Evolutionary conservation across 2,113 vertebrate genomes (phyloP).

Genomic region (Otis tarda): DNA sequence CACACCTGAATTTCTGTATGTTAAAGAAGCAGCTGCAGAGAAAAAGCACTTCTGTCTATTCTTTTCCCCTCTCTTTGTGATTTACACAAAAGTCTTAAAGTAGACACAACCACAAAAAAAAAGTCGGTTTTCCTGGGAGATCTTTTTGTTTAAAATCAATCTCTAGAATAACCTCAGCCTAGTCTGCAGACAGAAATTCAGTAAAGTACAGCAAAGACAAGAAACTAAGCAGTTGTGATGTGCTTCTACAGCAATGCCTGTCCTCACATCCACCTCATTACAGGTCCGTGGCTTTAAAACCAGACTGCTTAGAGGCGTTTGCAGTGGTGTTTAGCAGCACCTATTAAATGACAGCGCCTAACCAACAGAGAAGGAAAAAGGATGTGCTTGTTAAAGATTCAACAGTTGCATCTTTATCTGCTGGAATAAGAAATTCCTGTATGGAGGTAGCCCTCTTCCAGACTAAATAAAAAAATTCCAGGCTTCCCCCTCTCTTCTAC

Average conservation of each 20-base stretch:
- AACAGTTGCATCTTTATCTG: not conserved
- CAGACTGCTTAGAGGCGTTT: not conserved
- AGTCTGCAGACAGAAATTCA: not conserved
- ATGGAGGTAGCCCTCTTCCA: not conserved
- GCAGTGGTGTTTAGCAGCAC: conserved; percentile 12
- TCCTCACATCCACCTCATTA: not conserved
- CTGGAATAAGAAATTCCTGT: not conserved
- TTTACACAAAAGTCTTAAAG: not conserved
- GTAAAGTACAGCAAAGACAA: not conserved
- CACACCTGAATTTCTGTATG: not conserved
- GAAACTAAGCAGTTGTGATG: not conserved
- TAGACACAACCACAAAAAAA: not conserved
- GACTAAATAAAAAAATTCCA: not conserved
- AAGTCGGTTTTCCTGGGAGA: not conserved
- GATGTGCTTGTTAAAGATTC: conserved; percentile 1
- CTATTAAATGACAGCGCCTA: conserved; percentile 31
- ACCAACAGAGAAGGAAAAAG: conserved; percentile 7
- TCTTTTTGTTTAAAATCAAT: not conserved
- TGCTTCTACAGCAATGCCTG: not conserved
- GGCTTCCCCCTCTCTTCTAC: not conserved
- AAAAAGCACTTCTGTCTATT: not conserved
- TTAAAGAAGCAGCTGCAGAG: not conserved
- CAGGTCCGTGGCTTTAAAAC: not conserved
- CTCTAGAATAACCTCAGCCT: not conserved
- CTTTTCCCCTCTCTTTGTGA: not conserved